A percentile compares a stretch with the other conserved stretches of the same genome.
Evolutionary conservation across 2,888 invertebrate genomes (phyloP).

Genomic region (Tiliacea aurago): DNA sequence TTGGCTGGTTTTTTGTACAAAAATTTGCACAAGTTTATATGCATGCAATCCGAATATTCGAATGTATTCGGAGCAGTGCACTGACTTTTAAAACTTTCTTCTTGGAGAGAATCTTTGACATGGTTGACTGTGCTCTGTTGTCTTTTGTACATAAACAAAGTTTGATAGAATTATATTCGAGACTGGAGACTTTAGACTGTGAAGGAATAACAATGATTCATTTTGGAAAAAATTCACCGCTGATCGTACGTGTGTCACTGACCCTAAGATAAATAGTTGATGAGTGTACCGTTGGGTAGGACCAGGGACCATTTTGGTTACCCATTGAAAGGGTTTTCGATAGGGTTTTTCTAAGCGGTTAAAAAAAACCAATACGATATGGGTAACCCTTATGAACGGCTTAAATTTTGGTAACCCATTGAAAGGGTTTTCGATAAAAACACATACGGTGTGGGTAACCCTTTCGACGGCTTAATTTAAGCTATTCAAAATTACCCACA

Average conservation of each 20-base stretch:
- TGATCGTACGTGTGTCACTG: slow-evolving; percentile 2
- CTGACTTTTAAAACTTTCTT: slow-evolving; percentile 56
- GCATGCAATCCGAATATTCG: slow-evolving; percentile 48
- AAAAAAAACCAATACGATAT: too few species aligned
- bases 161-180: slow-evolving; percentile 33
- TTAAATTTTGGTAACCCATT: too few species aligned
- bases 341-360: too few species aligned
- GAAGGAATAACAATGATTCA: slow-evolving; percentile 10
- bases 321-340: too few species aligned
- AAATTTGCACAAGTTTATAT: slow-evolving; percentile 54
- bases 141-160: slow-evolving; percentile 49
- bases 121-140: slow-evolving; percentile 30
- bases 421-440: too few species aligned
- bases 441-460: too few species aligned
- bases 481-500: too few species aligned
- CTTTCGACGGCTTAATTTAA: too few species aligned
- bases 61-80: slow-evolving; percentile 46
- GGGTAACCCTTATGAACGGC: too few species aligned
- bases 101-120: slow-evolving; percentile 45
- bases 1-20: too few species aligned
- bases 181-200: slow-evolving; percentile 15
- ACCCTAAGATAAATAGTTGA: slow-evolving; percentile 32
- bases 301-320: too few species aligned
- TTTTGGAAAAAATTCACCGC: slow-evolving; percentile 1
- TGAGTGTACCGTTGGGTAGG: too few species aligned